A percentile compares a stretch with the other conserved stretches of the same genome.
Evolutionary conservation across 1,140 invertebrate genomes (phyloP).

Genomic region (Aphelenchoides besseyi): DNA sequence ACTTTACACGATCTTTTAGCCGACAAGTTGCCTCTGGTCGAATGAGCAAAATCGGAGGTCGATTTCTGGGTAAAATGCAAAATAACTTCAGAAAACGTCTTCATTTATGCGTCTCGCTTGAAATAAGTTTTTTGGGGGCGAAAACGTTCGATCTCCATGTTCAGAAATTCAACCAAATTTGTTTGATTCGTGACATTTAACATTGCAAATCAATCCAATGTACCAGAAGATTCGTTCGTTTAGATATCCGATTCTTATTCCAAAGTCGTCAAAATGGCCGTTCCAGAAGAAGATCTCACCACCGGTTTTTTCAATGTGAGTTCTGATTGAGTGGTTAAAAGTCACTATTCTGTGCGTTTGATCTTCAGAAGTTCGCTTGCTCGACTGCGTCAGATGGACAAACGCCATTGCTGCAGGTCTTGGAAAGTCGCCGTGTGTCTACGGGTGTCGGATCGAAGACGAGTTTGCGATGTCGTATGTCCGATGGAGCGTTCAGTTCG

Average conservation of each 20-base stretch:
- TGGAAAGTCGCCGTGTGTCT: constrained; percentile 26
- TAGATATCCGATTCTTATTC: neutral
- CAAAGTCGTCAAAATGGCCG: neutral
- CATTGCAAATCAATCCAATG: too few relatives aligned
- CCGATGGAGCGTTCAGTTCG: constrained; percentile 41
- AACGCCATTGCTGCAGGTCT: constrained; percentile 41
- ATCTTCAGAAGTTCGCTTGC: constrained; percentile 36
- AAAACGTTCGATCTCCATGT: too few relatives aligned
- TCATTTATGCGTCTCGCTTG: too few relatives aligned
- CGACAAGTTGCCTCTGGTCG: too few relatives aligned
- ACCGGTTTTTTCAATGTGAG: constrained; percentile 34
- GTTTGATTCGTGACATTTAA: neutral
- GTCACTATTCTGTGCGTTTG: neutral
- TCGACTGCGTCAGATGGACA: constrained; percentile 32
- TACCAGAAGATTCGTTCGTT: too few relatives aligned
- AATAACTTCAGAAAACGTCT: too few relatives aligned
- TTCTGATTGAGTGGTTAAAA: constrained; percentile 8
- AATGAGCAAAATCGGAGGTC: too few relatives aligned
- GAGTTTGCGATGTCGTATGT: constrained; percentile 35
- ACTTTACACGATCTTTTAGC: too few relatives aligned
- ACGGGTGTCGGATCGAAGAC: neutral
- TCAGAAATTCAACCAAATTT: too few relatives aligned
- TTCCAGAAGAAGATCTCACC: neutral
- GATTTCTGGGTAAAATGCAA: too few relatives aligned
- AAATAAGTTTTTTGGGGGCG: too few relatives aligned